phyloP scores from a whole-genome alignment of 2,888 invertebrate species.

The Boloria euphrosyne region DNA sequence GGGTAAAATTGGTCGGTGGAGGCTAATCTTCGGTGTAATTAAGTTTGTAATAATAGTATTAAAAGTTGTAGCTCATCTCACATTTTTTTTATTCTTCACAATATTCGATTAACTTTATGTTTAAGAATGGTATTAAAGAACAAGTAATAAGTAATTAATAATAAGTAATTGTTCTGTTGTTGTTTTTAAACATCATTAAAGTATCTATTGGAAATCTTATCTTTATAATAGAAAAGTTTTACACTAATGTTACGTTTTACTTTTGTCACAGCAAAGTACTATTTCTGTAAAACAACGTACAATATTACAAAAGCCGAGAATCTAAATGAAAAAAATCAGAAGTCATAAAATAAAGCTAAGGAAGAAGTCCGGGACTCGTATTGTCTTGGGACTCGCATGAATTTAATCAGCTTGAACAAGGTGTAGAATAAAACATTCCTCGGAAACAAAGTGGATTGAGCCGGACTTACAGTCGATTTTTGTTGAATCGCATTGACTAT shows the following conservation, averaged over 20 bases:
- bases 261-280: conserved; percentile 3
- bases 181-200: too few relatives aligned
- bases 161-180: too few relatives aligned
- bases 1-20: conserved; percentile 7
- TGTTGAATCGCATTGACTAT: conserved; percentile 28
- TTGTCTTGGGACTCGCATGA: conserved; percentile 41
- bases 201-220: too few relatives aligned
- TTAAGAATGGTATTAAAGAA: too few relatives aligned
- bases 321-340: conserved; percentile 29
- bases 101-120: too few relatives aligned
- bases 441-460: conserved; percentile 41
- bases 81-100: not conserved
- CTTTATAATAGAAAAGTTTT: too few relatives aligned
- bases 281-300: conserved; percentile 7
- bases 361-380: conserved; percentile 32
- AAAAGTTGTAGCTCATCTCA: not conserved
- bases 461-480: conserved; percentile 38
- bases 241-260: conserved; percentile 7
- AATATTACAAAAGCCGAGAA: conserved; percentile 21
- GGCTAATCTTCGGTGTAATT: conserved; percentile 24
- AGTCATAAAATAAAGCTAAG: conserved; percentile 34
- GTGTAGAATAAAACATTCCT: conserved; percentile 45
- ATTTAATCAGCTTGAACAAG: conserved; percentile 45
- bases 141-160: too few relatives aligned
- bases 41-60: conserved; percentile 20